Percentiles rank a stretch among this genome's conserved stretches.
phyloP scores from a whole-genome alignment of 2,113 vertebrate genomes.

The Suricata suricatta region DNA sequence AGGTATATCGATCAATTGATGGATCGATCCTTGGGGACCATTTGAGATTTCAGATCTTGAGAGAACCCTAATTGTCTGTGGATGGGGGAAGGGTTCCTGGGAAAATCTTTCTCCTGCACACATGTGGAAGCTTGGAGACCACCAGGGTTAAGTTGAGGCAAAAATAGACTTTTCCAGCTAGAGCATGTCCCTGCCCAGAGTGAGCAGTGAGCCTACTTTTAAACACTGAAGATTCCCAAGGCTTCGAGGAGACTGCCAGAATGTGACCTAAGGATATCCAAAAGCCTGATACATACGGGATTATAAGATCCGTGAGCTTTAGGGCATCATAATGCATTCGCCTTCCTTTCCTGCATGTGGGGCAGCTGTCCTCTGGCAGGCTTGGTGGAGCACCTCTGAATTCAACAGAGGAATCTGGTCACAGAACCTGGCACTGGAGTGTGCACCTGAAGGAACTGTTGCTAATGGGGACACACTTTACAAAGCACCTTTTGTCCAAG shows the following conservation, averaged over 20 bases:
- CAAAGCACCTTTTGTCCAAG: slow-evolving; percentile 84
- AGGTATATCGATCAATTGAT: not conserved
- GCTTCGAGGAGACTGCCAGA: not conserved
- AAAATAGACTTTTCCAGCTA: slow-evolving; percentile 20
- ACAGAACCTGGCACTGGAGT: slow-evolving; percentile 42
- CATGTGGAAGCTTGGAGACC: slow-evolving; percentile 14
- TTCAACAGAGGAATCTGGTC: not conserved
- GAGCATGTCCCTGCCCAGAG: not conserved
- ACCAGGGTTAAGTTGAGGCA: not conserved
- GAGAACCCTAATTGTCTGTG: not conserved
- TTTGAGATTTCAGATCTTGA: slow-evolving; percentile 28
- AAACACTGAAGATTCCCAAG: not conserved
- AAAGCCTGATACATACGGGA: not conserved
- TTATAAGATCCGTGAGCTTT: not conserved
- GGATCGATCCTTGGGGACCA: not conserved
- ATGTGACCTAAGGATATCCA: not conserved
- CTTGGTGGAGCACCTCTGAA: not conserved
- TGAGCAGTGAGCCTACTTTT: not conserved
- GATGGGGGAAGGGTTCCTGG: not conserved
- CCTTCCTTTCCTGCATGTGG: not conserved
- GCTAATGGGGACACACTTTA: slow-evolving; percentile 57
- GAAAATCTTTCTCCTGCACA: not conserved
- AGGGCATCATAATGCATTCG: not conserved
- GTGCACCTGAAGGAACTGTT: slow-evolving; percentile 78
- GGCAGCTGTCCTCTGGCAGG: not conserved